A percentile compares a stretch with the other conserved stretches of the same genome.
phyloP scores from a whole-genome alignment of 2,888 invertebrate species.

The Pantelozetes paolii region DNA sequence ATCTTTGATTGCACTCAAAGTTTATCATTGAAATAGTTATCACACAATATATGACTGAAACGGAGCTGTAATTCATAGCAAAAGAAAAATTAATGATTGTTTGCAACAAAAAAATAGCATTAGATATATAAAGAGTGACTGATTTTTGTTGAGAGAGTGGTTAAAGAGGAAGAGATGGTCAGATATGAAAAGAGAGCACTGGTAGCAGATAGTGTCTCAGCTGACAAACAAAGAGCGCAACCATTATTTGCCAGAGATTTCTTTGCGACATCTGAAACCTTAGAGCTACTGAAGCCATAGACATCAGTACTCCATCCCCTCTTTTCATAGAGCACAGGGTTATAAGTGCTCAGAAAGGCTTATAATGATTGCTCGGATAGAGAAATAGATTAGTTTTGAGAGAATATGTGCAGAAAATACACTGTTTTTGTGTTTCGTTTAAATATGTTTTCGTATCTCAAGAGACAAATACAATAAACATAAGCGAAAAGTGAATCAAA shows the following conservation, averaged over 20 bases:
- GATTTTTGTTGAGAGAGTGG: neutral
- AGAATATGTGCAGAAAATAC: neutral
- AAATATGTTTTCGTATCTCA: no score
- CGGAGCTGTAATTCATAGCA: constrained; percentile 19
- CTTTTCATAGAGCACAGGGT: neutral
- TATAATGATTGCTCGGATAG: constrained; percentile 16
- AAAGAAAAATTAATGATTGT: constrained; percentile 17
- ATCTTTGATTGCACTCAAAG: constrained; percentile 23
- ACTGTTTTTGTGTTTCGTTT: constrained; percentile 6
- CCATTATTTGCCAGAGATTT: constrained; percentile 26
- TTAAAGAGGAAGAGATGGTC: neutral
- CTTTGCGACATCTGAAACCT: constrained; percentile 9
- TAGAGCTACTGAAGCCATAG: neutral
- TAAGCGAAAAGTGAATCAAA: no score
- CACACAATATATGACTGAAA: neutral
- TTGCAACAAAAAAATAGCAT: neutral
- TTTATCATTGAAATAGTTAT: constrained; percentile 20
- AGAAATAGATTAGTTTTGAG: constrained; percentile 14
- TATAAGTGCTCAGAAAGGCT: neutral
- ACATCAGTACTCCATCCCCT: constrained; percentile 3
- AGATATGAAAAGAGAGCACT: neutral
- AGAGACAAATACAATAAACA: no score
- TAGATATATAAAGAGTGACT: constrained; percentile 3
- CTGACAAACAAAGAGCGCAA: constrained; percentile 23
- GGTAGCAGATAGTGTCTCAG: constrained; percentile 30